Evolutionary conservation across 2,113 vertebrate genomes (phyloP), one percentile per base, ranked within the genome.

Genomic region (Rhombomys opimus): DNA sequence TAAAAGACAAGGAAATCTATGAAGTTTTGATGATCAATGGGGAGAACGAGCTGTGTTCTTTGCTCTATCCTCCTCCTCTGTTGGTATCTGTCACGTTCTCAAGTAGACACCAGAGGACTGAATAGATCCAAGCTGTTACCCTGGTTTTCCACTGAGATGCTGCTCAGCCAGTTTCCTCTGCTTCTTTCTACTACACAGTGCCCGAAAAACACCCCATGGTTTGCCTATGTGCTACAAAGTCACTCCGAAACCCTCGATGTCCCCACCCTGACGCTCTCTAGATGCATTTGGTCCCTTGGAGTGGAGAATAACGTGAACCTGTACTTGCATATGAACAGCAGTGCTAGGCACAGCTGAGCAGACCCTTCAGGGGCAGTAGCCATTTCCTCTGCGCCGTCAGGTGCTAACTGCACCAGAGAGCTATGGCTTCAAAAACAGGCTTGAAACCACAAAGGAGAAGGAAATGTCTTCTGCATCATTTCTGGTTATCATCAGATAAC

Each of bases 401-500:
- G 41, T 52, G 1, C 63, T 12, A 2, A 78, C 22, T 89, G 81
- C 20, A 3, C n/a, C 52, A 35, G 14, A 73, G 59, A 80, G 70
- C 32, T 88, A 22, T n/a, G 38, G n/a, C 23, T 67, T 86, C 18
- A 38, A 59, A 87, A 89, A 89, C 25, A 75, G 38, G 17, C 20
- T 73, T 87, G 52, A 96, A 97, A 93, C 23, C 68, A 46, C 73
- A 97, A 97, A 97, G 93, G 84, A 96, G 97, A 98, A 98, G 97
- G 96, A 97, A 97, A 85, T 77, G 46, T 59, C 93, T 86, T 95
- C 32, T 80, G 65, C 67, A 50, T 81, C 91, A 2, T 95, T 97
- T 98, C 94, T 97, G 41, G 65, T 87, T 95, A 87, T 67, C n/a
- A 97, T 92, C 94, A 86, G 78, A 46, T 46, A 46, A 46, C 46